Base-by-base conservation (phyloP, 2,888 invertebrate genomes). In the Disparrhopalites patrizii region DNA sequence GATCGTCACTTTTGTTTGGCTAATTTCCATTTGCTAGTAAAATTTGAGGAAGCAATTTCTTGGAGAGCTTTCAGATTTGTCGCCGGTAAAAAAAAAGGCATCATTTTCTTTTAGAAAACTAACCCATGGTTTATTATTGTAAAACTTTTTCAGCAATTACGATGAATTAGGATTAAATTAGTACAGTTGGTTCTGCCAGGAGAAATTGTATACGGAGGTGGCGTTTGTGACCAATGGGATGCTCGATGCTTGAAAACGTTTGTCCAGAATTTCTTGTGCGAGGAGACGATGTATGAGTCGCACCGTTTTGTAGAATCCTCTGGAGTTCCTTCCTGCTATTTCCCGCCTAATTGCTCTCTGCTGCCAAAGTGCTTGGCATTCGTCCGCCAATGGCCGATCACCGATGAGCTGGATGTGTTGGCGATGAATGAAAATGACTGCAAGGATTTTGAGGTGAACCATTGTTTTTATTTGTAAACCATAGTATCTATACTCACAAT, bases 351-450 rank as follows among this genome's bases (percentile, higher is more conserved):
- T 1, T 70, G 67, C 30, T 76, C 76, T 7, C 86, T 83, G n/a
- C 78, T 93, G 0, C 79, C 82, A 25, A 84, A 85, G 2, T 90
- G 86, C 77, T 81, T 84, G 25, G 81, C 84, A 3, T 93, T 89
- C 78, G 85, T 90, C 13, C 91, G 92, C 15, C 80, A 80, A 1
- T 81, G 91, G 57, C 93, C 93, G 0, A 83, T 86, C n/a, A 85
- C 90, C 68, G 93, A 94, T 77, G 86, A 87, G 76, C 93, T 93
- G 0, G 93, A 93, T 80, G 88, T 94, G 71, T 94, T 93, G 79
- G 94, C 94, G 66, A 92, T 95, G 91, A 93, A 95, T 77, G 88
- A 90, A 74, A 94, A 94, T 79, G 93, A 93, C 5, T 93, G 93
- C 78, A 90, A 93, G 73, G 87, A 90, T 8, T 93, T 86, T 80